Conservation (phyloP, 2,113 vertebrate species). For the Siniperca knerii region DNA sequence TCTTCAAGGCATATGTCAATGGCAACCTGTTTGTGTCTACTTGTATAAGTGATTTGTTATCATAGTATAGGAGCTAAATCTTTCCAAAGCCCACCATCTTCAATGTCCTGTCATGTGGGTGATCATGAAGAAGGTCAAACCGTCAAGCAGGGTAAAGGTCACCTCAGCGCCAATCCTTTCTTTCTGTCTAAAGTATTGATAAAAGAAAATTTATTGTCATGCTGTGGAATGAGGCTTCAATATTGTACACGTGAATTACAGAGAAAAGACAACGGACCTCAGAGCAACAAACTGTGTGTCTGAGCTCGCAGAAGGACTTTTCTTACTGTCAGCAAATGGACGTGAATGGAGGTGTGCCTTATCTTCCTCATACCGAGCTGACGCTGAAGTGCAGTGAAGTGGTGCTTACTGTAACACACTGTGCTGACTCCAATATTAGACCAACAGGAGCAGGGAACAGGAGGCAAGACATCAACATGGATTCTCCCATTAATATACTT, state of each 20-base stretch:
- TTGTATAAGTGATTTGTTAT: constrained; percentile 36
- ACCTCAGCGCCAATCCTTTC: constrained; percentile 35
- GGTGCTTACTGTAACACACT: background rate
- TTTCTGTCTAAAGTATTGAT: constrained; percentile 58
- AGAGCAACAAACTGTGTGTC: background rate
- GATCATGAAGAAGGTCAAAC: constrained; percentile 58
- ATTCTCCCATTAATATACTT: background rate
- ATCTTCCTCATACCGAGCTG: background rate
- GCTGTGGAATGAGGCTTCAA: constrained; percentile 9
- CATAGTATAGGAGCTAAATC: constrained; percentile 6
- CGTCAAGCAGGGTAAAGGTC: constrained; percentile 58
- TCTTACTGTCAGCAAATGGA: constrained; percentile 4
- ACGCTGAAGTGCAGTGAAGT: background rate
- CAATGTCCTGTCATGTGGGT: constrained; percentile 29
- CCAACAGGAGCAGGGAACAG: background rate
- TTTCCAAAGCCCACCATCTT: constrained; percentile 16
- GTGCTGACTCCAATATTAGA: background rate
- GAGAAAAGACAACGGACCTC: constrained; percentile 1
- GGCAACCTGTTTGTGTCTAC: constrained; percentile 6
- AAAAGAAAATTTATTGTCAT: constrained; percentile 29
- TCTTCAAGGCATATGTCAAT: background rate
- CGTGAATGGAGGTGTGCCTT: constrained; percentile 10
- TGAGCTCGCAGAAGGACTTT: background rate
- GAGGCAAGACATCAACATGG: background rate
- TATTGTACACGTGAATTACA: background rate